phyloP scores from a whole-genome alignment of 1,140 invertebrate species.

The Meloidogyne floridensis region DNA sequence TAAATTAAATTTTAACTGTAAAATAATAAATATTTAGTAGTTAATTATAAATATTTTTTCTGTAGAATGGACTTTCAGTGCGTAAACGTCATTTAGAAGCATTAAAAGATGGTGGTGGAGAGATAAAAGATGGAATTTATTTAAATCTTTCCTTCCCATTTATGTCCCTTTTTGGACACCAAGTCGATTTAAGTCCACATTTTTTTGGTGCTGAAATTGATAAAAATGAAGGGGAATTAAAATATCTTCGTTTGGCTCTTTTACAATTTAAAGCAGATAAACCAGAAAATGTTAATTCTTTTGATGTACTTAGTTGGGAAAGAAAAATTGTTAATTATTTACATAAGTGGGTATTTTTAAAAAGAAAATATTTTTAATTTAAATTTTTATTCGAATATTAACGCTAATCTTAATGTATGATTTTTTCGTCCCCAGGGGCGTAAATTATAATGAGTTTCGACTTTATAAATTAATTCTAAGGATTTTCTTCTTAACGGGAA shows the following conservation, averaged over 20 bases:
- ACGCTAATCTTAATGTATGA: too few relatives aligned
- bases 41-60: background rate
- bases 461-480: too few relatives aligned
- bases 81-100: background rate
- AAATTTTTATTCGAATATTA: too few relatives aligned
- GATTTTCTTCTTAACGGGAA: too few relatives aligned
- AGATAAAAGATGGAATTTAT: constrained; percentile 11
- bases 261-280: constrained; percentile 48
- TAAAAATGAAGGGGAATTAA: constrained; percentile 10
- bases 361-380: too few relatives aligned
- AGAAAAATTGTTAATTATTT: constrained; percentile 36
- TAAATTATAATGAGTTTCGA: too few relatives aligned
- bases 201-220: constrained; percentile 45
- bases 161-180: constrained; percentile 38
- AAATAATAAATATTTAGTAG: too few relatives aligned
- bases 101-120: background rate
- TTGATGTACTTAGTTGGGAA: constrained; percentile 41
- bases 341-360: constrained; percentile 37
- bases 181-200: constrained; percentile 45
- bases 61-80: constrained; percentile 32
- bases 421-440: too few relatives aligned
- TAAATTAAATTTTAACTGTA: too few relatives aligned
- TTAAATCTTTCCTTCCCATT: constrained; percentile 46
- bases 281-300: constrained; percentile 39
- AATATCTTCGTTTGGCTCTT: constrained; percentile 31